Evolutionary conservation across 2,888 invertebrate species (phyloP).

Genomic region (Trichacis sp.): DNA sequence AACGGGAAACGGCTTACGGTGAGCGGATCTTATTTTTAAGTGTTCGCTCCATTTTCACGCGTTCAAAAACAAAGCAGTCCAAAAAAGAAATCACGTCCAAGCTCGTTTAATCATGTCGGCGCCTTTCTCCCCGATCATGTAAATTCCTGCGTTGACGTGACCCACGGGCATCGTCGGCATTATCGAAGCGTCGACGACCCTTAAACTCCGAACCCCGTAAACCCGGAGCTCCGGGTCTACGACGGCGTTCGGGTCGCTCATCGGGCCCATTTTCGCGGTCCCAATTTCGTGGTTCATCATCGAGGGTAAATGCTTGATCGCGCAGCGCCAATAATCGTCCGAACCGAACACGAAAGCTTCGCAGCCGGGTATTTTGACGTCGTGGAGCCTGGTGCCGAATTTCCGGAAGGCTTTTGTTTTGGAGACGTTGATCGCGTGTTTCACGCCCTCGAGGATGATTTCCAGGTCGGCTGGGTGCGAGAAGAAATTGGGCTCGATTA

Average conservation of each 20-base stretch:
- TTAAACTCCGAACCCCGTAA: conserved; percentile 70
- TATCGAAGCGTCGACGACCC: conserved; percentile 74
- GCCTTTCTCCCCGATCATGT: conserved; percentile 75
- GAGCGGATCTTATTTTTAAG: too few relatives aligned
- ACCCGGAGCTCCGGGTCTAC: conserved; percentile 72
- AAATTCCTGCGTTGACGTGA: conserved; percentile 73
- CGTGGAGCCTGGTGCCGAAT: conserved; percentile 66
- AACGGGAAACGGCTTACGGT: too few relatives aligned
- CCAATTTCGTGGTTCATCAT: conserved; percentile 77
- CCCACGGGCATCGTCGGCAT: conserved; percentile 74
- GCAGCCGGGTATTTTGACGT: conserved; percentile 73
- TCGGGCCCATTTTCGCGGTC: conserved; percentile 73
- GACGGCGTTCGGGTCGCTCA: conserved; percentile 71
- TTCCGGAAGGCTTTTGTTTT: conserved; percentile 69
- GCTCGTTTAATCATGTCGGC: conserved; percentile 72
- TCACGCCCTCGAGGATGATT: conserved; percentile 70
- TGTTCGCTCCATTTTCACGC: too few relatives aligned
- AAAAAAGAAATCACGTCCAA: conserved; percentile 57
- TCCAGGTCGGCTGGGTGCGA: conserved; percentile 71
- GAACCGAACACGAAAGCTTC: conserved; percentile 68
- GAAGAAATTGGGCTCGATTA: conserved; percentile 86
- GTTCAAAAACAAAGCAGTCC: not conserved
- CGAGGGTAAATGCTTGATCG: conserved; percentile 73
- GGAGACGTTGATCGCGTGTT: conserved; percentile 71
- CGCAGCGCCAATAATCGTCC: conserved; percentile 78